Evolutionary conservation across 2,888 invertebrate genomes (phyloP), one percentile per base, ranked within the genome.

Genomic region (Acanthosepion esculentum): DNA sequence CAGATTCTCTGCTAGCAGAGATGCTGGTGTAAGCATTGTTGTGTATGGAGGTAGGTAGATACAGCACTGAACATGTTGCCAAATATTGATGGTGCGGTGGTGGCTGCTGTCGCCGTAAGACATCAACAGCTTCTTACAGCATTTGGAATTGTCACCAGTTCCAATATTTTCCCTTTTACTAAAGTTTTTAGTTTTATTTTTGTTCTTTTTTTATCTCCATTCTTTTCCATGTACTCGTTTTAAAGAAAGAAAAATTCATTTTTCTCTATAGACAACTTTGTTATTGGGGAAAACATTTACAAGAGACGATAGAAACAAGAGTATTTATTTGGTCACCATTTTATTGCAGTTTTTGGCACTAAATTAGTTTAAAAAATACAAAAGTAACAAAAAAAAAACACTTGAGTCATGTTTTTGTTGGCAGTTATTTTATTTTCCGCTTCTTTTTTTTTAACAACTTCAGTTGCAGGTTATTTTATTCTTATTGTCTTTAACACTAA

Each of bases 21-120:
- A 78, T 78, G 78, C n/a, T 78, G 78, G 78, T 78, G 78, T 78
- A 78, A 78, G 78, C 78, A 78, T 78, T 78, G 78, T 78, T 78
- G 78, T n/a, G 78, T 78, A 23, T n/a, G 33, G 78, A 78, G 78
- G 78, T 78, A 78, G 78, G 78, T 78, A 78, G 78, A 78, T 78
- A 78, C 78, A 78, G n/a, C n/a, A 10, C 78, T n/a, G 78, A 78
- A 78, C n/a, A 78, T 78, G 78, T 78, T 78, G n/a, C 78, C 78
- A 78, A 78, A 78, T 78, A 78, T 78, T 78, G 78, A 78, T 78
- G n/a, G 78, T 78, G n/a, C 33, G n/a, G 78, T 78, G 78, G 78
- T n/a, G n/a, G 78, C 78, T 33, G n/a, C 78, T 78, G n/a, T 41
- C 41, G 3, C 78, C n/a, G 3, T n/a, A 78, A 78, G 78, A 5